Conservation (phyloP, 1,140 invertebrate species). For the Heliconius nattereri region DNA sequence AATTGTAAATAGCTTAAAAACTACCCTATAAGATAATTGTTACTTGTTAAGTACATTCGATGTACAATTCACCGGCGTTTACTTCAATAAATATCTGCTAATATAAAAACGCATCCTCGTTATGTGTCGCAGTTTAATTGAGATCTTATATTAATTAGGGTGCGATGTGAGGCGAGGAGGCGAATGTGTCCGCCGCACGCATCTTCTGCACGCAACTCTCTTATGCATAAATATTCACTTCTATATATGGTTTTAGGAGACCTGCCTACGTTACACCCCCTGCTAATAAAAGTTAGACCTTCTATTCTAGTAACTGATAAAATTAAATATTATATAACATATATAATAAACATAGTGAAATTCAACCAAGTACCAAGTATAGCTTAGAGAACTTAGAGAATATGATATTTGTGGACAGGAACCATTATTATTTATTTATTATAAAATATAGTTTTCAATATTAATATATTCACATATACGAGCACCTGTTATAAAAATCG, state of each 20-base stretch:
- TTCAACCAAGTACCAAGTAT: background rate
- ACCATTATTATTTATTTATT: too few relatives aligned
- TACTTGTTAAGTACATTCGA: background rate
- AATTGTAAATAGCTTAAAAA: background rate
- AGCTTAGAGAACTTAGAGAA: too few relatives aligned
- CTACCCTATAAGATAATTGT: background rate
- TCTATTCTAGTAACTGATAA: too few relatives aligned
- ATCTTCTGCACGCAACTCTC: conserved; percentile 67
- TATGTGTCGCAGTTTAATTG: conserved; percentile 80
- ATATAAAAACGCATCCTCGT: conserved; percentile 57
- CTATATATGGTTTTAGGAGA: conserved; percentile 44
- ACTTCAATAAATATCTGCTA: conserved; percentile 33
- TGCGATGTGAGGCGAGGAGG: conserved; percentile 65
- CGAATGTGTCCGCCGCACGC: conserved; percentile 75
- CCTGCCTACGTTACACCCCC: background rate
- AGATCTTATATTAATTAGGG: conserved; percentile 77
- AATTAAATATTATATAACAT: too few relatives aligned
- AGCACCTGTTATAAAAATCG: background rate
- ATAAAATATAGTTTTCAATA: background rate
- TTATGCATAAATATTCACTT: conserved; percentile 57
- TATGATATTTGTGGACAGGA: too few relatives aligned
- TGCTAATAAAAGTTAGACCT: background rate
- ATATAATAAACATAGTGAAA: too few relatives aligned
- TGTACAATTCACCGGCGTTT: background rate
- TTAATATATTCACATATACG: background rate